Base-by-base conservation (phyloP, 2,113 vertebrate genomes). In the Daphoenositta chrysoptera region DNA sequence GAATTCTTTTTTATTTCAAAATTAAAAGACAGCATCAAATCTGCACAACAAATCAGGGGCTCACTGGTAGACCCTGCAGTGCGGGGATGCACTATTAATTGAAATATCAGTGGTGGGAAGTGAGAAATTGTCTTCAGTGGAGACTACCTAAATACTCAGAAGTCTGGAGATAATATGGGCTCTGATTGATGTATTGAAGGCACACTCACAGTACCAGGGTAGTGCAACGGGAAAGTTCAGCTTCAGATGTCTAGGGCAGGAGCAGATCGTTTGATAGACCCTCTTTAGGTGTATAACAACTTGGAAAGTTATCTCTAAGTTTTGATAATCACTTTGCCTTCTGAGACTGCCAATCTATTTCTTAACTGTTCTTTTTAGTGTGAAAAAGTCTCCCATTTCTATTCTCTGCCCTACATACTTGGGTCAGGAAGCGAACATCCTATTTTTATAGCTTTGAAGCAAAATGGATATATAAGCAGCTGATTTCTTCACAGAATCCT, bases 361-460 rank as follows among this genome's bases (percentile, higher is more conserved):
- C 94, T 95, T 86, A 66, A 70, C 92, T 85, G 75, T 90, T 96
- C 96, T 96, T 95, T 96, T 86, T 64, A 93, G 60, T 93, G 79
- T 78, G 94, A 90, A 96, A 96, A 97, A 96, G 60, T 93, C 90
- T 97, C 76, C 83, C 71, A 78, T 89, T 96, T 90, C 90, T 93
- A 33, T 97, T 90, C 96, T 92, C 68, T 97, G 96, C 51, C 94
- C 96, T 96, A 92, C 82, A 95, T 97, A 97, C 88, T 94, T 95
- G 76, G 93, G 96, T 97, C 94, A 97, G 93, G 87, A 95, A 96
- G 94, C 0, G 96, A 96, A 96, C 88, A 95, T 90, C 92, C 96
- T 97, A 96, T 96, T 96, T 97, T 96, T 96, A 92, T 60, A 92
- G 76, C 96, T 97, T 96, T 96, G 96, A 97, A 97, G 93, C 44